Conservation (phyloP, 2,797 vertebrate genomes). For the Sternarchorhynchus goeldii region DNA sequence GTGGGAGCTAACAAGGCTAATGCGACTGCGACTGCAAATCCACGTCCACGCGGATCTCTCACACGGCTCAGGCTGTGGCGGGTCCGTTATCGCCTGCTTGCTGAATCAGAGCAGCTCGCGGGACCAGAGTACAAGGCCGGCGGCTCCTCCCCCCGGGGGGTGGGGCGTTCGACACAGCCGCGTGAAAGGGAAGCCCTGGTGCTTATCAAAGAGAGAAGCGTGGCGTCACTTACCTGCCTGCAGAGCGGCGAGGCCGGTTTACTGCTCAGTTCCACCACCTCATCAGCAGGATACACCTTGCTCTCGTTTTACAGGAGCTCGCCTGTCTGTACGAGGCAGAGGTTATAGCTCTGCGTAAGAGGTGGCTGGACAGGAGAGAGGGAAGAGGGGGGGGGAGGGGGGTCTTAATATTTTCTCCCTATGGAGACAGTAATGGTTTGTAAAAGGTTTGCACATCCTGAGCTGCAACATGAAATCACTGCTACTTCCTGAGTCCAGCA, state of each 20-base stretch:
- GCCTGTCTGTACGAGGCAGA: neutral
- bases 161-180: constrained; percentile 52
- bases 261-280: constrained; percentile 49
- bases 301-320: constrained; percentile 19
- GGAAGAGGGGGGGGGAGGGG: neutral
- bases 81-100: constrained; percentile 53
- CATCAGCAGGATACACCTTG: constrained; percentile 33
- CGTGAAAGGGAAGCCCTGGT: constrained; percentile 55
- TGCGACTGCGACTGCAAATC: constrained; percentile 20
- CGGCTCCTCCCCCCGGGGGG: constrained; percentile 33
- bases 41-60: constrained; percentile 3
- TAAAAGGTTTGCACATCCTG: constrained; percentile 48
- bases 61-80: neutral
- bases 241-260: constrained; percentile 48
- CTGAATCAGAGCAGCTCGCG: constrained; percentile 51
- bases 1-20: constrained; percentile 9
- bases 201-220: constrained; percentile 55
- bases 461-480: constrained; percentile 35
- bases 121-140: constrained; percentile 14
- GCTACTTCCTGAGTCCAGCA: constrained; percentile 31
- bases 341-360: constrained; percentile 1
- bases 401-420: constrained; percentile 38
- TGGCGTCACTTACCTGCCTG: constrained; percentile 50
- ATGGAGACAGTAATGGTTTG: constrained; percentile 41
- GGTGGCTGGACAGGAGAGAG: neutral